Base-by-base conservation (phyloP, 2,888 invertebrate genomes). In the Noctuana brunneofusca region DNA sequence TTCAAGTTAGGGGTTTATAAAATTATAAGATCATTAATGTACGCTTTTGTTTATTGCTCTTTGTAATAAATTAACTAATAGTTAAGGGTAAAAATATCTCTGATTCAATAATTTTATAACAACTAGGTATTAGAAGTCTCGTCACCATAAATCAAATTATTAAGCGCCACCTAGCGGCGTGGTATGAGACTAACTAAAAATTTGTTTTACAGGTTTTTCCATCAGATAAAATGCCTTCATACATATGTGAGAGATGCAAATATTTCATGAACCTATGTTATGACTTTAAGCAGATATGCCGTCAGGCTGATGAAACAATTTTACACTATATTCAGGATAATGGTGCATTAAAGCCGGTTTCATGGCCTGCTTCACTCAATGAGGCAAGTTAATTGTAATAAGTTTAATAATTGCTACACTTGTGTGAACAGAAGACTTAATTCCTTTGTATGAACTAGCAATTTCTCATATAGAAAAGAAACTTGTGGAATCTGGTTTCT, bases 221-320 rank as follows among this genome's bases (percentile, higher is more conserved):
- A 64, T 93, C 93, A 48, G 96, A 96, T 81, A 95, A 94, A 67
- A 95, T 96, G 95, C 96, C 96, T 1, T 89, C 93, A 56, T 93
- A 92, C 74, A 95, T 96, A 65, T 96, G 96, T 77, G 91, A 87
- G 41, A 92, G 92, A 43, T 96, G 96, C 73, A 93, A 93, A 22
- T 87, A 93, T 73, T 93, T 95, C 69, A 93, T 96, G 76, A 94
- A 94, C 64, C 89, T 94, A 65, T 94, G 94, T 54, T 96, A 96
- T 84, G 94, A 93, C 59, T 96, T 95, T 73, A 96, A 96, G 76
- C 93, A 94, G 64, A 94, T 96, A 75, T 96, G 96, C 72, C 95
- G 95, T 68, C 93, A 93, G 75, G 94, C 95, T 0, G 96, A 96
- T 76, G 95, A 95, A 70, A 92, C 93, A 0, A 83, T 96, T 6